phyloP scores from a whole-genome alignment of 2,797 vertebrate genomes.

The Rousettus madagascariensis region DNA sequence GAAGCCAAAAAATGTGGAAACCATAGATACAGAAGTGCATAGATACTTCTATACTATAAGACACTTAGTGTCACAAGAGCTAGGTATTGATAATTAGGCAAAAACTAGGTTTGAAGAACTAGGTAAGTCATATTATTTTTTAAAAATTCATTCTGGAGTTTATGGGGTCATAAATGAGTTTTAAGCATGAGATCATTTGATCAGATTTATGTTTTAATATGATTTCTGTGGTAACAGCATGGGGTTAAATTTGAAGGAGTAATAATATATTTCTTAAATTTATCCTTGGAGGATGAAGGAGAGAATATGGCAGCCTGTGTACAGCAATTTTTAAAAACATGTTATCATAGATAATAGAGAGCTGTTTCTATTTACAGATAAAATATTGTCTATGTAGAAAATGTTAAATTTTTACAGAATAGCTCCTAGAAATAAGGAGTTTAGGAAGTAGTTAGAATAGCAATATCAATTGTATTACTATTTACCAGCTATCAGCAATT shows the following conservation, averaged over 20 bases:
- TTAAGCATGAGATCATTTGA: background rate
- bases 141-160: background rate
- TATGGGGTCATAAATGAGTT: background rate
- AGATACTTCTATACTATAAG: background rate
- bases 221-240: background rate
- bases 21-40: accelerated
- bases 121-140: background rate
- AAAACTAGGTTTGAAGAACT: background rate
- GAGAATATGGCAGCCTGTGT: background rate
- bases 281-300: background rate
- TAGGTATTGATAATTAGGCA: background rate
- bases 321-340: background rate
- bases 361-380: too few relatives aligned
- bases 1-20: background rate
- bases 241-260: background rate
- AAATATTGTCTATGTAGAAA: too few relatives aligned
- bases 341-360: too few relatives aligned
- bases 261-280: background rate
- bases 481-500: too few relatives aligned
- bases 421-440: too few relatives aligned
- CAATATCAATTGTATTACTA: too few relatives aligned
- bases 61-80: background rate
- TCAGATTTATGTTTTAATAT: background rate
- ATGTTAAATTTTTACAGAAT: too few relatives aligned
- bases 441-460: too few relatives aligned